Percentiles rank a stretch among this genome's conserved stretches.
phyloP scores from a whole-genome alignment of 2,797 vertebrate species.

The Anolis apletophallus region DNA sequence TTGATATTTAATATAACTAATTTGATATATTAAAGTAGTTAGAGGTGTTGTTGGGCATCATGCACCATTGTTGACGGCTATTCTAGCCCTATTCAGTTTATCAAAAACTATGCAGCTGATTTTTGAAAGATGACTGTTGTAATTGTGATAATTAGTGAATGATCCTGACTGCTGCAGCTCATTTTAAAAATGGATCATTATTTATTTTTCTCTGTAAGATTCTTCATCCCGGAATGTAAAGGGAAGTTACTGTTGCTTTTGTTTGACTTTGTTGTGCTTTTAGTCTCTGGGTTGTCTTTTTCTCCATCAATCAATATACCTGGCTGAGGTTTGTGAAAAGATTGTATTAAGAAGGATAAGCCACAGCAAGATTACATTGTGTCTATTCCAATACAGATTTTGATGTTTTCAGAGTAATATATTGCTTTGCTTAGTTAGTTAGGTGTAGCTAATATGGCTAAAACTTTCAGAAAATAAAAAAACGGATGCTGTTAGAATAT shows the following conservation, averaged over 20 bases:
- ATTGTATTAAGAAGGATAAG: slow-evolving; percentile 15
- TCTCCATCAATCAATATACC: neutral
- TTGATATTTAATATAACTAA: no score
- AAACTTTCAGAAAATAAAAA: slow-evolving; percentile 24
- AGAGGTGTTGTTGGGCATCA: neutral
- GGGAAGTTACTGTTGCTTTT: neutral
- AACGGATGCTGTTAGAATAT: rapidly evolving
- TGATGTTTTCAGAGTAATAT: neutral
- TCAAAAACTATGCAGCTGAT: neutral
- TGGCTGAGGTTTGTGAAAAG: neutral
- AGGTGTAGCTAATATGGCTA: neutral
- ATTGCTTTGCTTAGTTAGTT: neutral
- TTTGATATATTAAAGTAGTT: no score
- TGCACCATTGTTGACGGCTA: neutral
- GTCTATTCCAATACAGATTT: neutral
- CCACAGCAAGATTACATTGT: slow-evolving; percentile 30
- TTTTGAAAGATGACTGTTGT: neutral
- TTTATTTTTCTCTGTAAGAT: slow-evolving; percentile 2
- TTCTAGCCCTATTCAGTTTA: neutral
- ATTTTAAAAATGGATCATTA: neutral
- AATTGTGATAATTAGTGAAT: slow-evolving; percentile 3
- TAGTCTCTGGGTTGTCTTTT: slow-evolving; percentile 1
- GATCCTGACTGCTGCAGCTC: neutral
- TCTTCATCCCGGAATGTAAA: neutral
- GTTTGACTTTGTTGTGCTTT: neutral